Evolutionary conservation across 2,113 vertebrate genomes (phyloP).

Genomic region (Neolamprologus modestus): DNA sequence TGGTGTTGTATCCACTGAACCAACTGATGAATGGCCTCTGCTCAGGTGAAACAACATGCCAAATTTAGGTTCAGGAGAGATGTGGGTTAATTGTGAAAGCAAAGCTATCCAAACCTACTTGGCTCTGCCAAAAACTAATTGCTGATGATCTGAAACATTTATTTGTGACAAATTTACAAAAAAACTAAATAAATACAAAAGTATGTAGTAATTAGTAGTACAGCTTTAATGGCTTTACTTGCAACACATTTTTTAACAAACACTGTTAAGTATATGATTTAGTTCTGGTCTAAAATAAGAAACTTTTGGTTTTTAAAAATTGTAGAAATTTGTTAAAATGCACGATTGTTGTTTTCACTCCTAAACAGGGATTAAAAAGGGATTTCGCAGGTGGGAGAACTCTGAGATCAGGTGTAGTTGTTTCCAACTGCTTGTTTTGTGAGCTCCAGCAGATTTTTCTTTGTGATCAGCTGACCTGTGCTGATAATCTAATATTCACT

Average conservation of each 20-base stretch:
- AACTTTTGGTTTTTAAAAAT: rapidly evolving
- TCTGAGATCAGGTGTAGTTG: neutral
- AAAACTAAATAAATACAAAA: neutral
- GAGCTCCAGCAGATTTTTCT: neutral
- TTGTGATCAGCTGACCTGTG: neutral
- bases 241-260: rapidly evolving
- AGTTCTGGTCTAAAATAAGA: neutral
- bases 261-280: neutral
- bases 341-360: neutral
- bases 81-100: rapidly evolving
- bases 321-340: neutral
- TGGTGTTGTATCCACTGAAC: neutral
- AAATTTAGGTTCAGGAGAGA: neutral
- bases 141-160: neutral
- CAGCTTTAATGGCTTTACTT: neutral
- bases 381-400: neutral
- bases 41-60: neutral
- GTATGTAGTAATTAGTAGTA: neutral
- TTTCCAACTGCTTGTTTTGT: neutral
- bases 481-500: neutral
- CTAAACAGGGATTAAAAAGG: neutral
- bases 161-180: neutral
- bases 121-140: neutral
- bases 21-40: neutral
- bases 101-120: neutral